These are phyloP conservation scores for Rhodeus uyekii DNA, from an alignment of 2,797 vertebrate species.

Conservation along the genomic window DNA sequence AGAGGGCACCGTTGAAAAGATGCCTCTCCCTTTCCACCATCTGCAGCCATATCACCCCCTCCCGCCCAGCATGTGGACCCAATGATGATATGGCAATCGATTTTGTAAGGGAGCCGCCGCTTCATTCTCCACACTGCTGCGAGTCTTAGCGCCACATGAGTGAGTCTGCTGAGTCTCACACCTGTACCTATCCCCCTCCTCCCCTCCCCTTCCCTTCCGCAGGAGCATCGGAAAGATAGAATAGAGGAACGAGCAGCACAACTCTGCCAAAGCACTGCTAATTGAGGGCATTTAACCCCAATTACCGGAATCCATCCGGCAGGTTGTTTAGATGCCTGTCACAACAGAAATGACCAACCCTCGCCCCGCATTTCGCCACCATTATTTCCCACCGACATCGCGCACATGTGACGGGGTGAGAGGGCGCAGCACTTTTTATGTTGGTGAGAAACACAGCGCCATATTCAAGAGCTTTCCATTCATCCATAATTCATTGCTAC, in stretches of 20 bases:
- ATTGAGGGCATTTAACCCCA: slow-evolving; percentile 60
- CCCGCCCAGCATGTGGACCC: slow-evolving; percentile 39
- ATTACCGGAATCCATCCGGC: slow-evolving; percentile 50
- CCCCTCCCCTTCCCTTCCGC: not conserved
- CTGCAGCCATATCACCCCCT: slow-evolving; percentile 35
- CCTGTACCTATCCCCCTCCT: slow-evolving; percentile 28
- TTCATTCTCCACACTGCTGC: slow-evolving; percentile 55
- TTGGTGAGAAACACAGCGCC: not conserved
- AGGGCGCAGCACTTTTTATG: slow-evolving; percentile 1
- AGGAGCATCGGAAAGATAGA: slow-evolving; percentile 8
- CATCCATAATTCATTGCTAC: slow-evolving; percentile 36
- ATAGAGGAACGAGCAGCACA: not conserved
- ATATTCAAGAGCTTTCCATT: slow-evolving; percentile 24
- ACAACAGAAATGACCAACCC: slow-evolving; percentile 51
- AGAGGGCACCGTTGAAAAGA: slow-evolving; percentile 24
- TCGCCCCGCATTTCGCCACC: slow-evolving; percentile 16
- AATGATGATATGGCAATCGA: slow-evolving; percentile 52
- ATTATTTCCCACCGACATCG: slow-evolving; percentile 10
- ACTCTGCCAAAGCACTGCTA: slow-evolving; percentile 42
- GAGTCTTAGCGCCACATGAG: slow-evolving; percentile 45
- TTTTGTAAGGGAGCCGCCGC: slow-evolving; percentile 55
- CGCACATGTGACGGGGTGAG: slow-evolving; percentile 8
- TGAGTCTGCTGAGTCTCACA: slow-evolving; percentile 34
- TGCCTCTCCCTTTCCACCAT: slow-evolving; percentile 32
- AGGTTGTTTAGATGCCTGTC: slow-evolving; percentile 48